A percentile compares a stretch with the other conserved stretches of the same genome.
Evolutionary conservation across 1,140 invertebrate species (phyloP).

Genomic region (Penaeus chinensis): DNA sequence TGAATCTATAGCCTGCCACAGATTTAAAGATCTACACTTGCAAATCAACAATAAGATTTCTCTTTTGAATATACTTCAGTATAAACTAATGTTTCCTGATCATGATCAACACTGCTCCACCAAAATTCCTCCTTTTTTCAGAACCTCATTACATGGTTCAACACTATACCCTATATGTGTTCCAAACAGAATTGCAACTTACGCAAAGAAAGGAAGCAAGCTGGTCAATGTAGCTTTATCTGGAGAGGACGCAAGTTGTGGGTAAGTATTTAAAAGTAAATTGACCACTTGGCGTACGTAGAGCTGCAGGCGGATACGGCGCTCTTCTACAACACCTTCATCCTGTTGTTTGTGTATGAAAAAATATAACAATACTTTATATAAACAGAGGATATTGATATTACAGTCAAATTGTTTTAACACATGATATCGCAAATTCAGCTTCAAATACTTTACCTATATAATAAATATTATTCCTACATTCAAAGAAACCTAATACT

Average conservation of each 20-base stretch:
- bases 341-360: constrained; percentile 72
- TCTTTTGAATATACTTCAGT: too few relatives aligned
- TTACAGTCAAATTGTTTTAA: background rate
- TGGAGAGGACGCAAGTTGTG: constrained; percentile 77
- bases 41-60: too few relatives aligned
- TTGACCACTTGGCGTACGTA: constrained; percentile 84
- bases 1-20: too few relatives aligned
- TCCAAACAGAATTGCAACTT: constrained; percentile 35
- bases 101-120: too few relatives aligned
- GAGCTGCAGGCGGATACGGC: constrained; percentile 80
- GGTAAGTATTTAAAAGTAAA: constrained; percentile 75
- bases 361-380: background rate
- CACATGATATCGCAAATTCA: background rate
- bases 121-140: too few relatives aligned
- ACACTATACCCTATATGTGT: background rate
- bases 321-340: constrained; percentile 82
- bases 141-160: background rate
- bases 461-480: background rate
- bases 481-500: too few relatives aligned
- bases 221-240: constrained; percentile 79
- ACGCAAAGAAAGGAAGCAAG: constrained; percentile 84
- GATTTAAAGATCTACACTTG: too few relatives aligned
- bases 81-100: too few relatives aligned
- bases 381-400: background rate
- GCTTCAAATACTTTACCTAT: background rate